A percentile compares a stretch with the other conserved stretches of the same genome.
phyloP scores from a whole-genome alignment of 2,797 vertebrate genomes.

The Cyclura pinguis region DNA sequence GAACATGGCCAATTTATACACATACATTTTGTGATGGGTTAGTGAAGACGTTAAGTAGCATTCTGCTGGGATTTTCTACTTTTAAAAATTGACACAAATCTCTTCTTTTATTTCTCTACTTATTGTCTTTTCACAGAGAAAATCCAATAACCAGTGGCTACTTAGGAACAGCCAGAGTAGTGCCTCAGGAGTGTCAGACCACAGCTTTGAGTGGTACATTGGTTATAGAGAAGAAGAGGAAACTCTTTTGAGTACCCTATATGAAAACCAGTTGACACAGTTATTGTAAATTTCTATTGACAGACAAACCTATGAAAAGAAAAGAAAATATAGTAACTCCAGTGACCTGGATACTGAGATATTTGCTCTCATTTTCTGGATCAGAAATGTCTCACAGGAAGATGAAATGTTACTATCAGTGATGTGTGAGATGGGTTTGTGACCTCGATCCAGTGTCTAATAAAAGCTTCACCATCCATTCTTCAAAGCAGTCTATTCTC shows the following conservation, averaged over 20 bases:
- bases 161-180: neutral
- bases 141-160: conserved; percentile 14
- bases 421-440: conserved; percentile 27
- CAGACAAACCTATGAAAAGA: conserved; percentile 1
- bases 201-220: neutral
- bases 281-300: conserved; percentile 16
- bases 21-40: neutral
- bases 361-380: conserved; percentile 30
- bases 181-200: neutral
- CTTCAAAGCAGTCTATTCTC: neutral
- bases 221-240: neutral
- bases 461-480: conserved; percentile 2
- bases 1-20: too few relatives aligned
- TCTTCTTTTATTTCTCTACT: conserved; percentile 8
- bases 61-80: neutral
- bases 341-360: conserved; percentile 27
- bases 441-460: conserved; percentile 6
- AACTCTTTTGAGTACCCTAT: neutral
- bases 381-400: conserved; percentile 24
- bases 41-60: neutral
- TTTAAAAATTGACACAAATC: conserved; percentile 4
- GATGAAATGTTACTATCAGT: conserved; percentile 31
- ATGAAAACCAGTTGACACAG: conserved; percentile 15
- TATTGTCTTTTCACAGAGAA: conserved; percentile 4
- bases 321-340: neutral